Conservation (phyloP, 2,113 vertebrate species). For the Pteronura brasiliensis region DNA sequence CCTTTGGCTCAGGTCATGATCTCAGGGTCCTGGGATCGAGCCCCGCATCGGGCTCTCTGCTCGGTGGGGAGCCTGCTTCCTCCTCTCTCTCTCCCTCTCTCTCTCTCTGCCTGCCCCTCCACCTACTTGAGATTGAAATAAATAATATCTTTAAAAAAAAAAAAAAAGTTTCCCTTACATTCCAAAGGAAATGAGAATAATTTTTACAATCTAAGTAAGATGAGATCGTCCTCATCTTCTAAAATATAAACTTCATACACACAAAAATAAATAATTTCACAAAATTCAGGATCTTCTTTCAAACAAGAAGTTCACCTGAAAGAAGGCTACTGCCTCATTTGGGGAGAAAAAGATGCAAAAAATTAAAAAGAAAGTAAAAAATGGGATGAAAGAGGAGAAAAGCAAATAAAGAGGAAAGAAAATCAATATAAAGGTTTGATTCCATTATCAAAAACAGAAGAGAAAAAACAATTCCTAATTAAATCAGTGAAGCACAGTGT, state of each 20-base stretch:
- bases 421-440: not conserved
- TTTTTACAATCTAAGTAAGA: slow-evolving; percentile 1
- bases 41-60: too few species aligned
- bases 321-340: not conserved
- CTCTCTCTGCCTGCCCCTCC: too few species aligned
- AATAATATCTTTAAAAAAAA: too few species aligned
- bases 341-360: not conserved
- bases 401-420: not conserved
- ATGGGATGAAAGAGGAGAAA: not conserved
- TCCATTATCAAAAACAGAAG: not conserved
- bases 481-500: not conserved
- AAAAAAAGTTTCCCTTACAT: not conserved
- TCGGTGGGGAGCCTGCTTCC: too few species aligned
- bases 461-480: not conserved
- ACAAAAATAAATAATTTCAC: not conserved
- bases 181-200: not conserved
- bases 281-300: not conserved
- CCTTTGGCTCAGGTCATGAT: too few species aligned
- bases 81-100: too few species aligned
- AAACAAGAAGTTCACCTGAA: not conserved
- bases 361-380: not conserved
- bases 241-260: not conserved
- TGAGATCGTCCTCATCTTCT: not conserved
- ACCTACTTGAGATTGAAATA: too few species aligned
- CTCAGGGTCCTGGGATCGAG: too few species aligned